A percentile compares a stretch with the other conserved stretches of the same genome.
Evolutionary conservation across 2,797 vertebrate genomes (phyloP).

Genomic region (Sebastes oblongus): DNA sequence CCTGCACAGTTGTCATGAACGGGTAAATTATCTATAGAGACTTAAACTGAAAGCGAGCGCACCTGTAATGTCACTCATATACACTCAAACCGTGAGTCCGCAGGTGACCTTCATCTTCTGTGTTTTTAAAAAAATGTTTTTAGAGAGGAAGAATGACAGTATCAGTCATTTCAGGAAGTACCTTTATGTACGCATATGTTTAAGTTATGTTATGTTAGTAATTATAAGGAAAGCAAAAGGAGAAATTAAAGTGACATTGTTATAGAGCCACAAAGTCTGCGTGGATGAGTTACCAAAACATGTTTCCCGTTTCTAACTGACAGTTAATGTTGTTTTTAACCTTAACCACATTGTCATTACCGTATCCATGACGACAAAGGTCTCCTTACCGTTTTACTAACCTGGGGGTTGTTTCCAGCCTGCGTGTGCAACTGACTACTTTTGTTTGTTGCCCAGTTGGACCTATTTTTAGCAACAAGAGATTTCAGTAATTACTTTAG

Average conservation of each 20-base stretch:
- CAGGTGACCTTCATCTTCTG: background rate
- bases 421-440: background rate
- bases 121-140: background rate
- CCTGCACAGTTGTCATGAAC: no score
- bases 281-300: background rate
- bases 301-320: background rate
- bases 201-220: no score
- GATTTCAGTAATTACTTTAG: background rate
- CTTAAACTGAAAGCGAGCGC: no score
- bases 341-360: background rate
- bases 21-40: no score
- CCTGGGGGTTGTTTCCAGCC: background rate
- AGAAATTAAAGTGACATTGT: no score
- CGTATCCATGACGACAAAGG: background rate
- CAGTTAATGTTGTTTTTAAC: background rate
- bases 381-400: background rate
- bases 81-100: background rate
- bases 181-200: no score
- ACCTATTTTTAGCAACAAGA: background rate
- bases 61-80: background rate
- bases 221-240: no score
- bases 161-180: background rate
- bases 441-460: background rate
- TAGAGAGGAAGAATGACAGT: background rate
- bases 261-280: no score